Conservation (phyloP, 2,888 invertebrate species). For the Amphipoea oculea region DNA sequence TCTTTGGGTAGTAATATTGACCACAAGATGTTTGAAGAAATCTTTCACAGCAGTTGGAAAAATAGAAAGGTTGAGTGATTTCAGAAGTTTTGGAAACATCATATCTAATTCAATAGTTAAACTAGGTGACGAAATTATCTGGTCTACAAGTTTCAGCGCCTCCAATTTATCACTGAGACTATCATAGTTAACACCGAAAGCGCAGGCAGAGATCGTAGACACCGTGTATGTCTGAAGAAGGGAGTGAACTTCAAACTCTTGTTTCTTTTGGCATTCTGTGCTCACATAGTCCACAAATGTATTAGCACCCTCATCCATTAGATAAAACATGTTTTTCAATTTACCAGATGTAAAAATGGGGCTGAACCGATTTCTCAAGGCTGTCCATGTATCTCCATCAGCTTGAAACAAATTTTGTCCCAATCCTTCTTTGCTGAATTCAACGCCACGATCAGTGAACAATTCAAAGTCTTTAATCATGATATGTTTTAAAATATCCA, state of each 20-base stretch:
- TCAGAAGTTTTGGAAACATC: slow-evolving; percentile 76
- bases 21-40: slow-evolving; percentile 72
- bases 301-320: slow-evolving; percentile 73
- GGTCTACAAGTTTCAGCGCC: slow-evolving; percentile 56
- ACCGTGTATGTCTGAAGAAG: slow-evolving; percentile 74
- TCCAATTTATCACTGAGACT: slow-evolving; percentile 58
- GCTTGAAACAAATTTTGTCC: slow-evolving; percentile 77
- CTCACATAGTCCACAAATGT: slow-evolving; percentile 68
- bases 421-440: slow-evolving; percentile 74
- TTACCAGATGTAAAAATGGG: slow-evolving; percentile 80
- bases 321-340: slow-evolving; percentile 78
- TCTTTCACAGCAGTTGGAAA: slow-evolving; percentile 64
- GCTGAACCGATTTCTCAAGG: slow-evolving; percentile 74
- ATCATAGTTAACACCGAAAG: slow-evolving; percentile 75
- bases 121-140: slow-evolving; percentile 52
- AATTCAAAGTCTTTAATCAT: slow-evolving; percentile 79
- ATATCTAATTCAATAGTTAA: slow-evolving; percentile 70
- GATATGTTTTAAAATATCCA: slow-evolving; percentile 77
- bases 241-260: slow-evolving; percentile 68
- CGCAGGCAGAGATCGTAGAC: slow-evolving; percentile 73
- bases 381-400: slow-evolving; percentile 76
- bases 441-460: slow-evolving; percentile 76
- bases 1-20: slow-evolving; percentile 69
- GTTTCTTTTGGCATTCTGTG: slow-evolving; percentile 36
- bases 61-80: slow-evolving; percentile 67